Percentiles rank a stretch among this genome's conserved stretches.
Evolutionary conservation across 2,113 vertebrate species (phyloP).

Genomic region (Nesogale talazaci): DNA sequence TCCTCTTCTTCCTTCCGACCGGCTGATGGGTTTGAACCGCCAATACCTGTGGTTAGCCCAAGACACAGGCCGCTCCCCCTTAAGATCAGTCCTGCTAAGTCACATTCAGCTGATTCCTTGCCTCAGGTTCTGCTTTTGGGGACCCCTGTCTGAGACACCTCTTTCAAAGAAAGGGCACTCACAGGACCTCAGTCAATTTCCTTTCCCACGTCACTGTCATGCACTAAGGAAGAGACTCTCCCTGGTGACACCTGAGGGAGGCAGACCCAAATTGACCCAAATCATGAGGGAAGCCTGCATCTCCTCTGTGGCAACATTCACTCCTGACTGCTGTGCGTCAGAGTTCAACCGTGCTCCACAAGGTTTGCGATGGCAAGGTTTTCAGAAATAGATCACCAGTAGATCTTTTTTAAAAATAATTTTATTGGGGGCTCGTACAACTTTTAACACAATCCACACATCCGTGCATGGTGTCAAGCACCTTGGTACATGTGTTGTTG

Average conservation of each 20-base stretch:
- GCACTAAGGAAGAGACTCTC: neutral
- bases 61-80: neutral
- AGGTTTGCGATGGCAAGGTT: neutral
- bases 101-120: neutral
- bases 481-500: no score
- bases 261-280: neutral
- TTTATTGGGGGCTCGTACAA: no score
- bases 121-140: slow-evolving; percentile 4
- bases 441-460: no score
- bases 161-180: neutral
- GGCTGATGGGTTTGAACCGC: no score
- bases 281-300: no score
- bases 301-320: neutral
- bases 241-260: neutral
- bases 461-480: no score
- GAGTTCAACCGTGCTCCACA: neutral
- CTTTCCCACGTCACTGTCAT: rapidly evolving
- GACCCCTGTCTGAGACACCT: neutral
- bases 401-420: neutral
- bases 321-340: neutral
- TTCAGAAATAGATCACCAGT: neutral
- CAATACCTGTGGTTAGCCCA: no score
- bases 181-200: neutral
- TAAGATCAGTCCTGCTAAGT: neutral
- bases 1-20: no score